A percentile compares a stretch with the other conserved stretches of the same genome.
Evolutionary conservation across 2,113 vertebrate species (phyloP).

Genomic region (Sorex fumeus): DNA sequence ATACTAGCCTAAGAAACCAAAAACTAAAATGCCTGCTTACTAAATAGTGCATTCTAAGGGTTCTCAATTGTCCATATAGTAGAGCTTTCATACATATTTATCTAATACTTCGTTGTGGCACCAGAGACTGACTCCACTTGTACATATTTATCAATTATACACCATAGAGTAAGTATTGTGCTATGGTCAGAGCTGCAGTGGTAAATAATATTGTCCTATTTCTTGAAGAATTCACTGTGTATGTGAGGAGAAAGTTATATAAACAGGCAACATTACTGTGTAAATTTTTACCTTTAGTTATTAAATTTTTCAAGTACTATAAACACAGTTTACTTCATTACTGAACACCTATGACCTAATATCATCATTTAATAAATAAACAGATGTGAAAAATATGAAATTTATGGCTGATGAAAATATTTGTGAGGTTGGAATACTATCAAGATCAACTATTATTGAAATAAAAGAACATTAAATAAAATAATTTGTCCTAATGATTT

Average conservation of each 20-base stretch:
- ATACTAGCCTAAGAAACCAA: not conserved
- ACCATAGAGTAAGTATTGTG: not conserved
- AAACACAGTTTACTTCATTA: not conserved
- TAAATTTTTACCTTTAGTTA: slow-evolving; percentile 36
- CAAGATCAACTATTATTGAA: too few relatives aligned
- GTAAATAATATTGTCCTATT: not conserved
- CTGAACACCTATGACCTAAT: too few relatives aligned
- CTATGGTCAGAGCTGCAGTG: not conserved
- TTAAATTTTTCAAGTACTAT: slow-evolving; percentile 1
- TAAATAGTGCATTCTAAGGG: slow-evolving; percentile 16
- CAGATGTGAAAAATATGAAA: too few relatives aligned
- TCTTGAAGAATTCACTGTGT: not conserved
- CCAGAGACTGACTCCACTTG: not conserved
- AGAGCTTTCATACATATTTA: not conserved
- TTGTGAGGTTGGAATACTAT: too few relatives aligned
- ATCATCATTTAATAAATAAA: too few relatives aligned
- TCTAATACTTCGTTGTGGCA: too few relatives aligned
- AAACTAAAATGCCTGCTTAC: not conserved
- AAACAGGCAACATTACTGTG: not conserved
- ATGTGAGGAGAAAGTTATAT: not conserved
- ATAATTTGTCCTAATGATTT: too few relatives aligned
- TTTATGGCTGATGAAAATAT: too few relatives aligned
- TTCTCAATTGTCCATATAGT: slow-evolving; percentile 9
- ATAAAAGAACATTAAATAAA: too few relatives aligned
- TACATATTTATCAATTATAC: not conserved